Evolutionary conservation across 1,140 invertebrate species (phyloP).

Genomic region (Delia radicum): DNA sequence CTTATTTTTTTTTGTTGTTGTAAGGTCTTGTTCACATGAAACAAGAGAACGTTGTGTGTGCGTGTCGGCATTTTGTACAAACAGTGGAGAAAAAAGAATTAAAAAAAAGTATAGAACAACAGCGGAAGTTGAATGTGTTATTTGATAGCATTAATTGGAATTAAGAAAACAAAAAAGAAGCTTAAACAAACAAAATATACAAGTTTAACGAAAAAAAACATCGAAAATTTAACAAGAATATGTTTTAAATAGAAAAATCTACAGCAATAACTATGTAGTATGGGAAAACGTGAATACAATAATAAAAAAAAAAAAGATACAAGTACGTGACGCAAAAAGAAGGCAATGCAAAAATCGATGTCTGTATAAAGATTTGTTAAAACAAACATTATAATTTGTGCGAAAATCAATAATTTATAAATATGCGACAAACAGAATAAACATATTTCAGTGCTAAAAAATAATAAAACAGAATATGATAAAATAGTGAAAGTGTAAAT

Average conservation of each 20-base stretch:
- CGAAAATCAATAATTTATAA: no score
- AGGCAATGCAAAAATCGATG: no score
- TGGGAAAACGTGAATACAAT: no score
- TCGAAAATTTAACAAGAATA: no score
- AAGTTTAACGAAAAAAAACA: background rate
- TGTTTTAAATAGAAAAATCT: no score
- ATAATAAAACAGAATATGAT: background rate
- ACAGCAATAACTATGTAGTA: no score
- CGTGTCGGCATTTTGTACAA: background rate
- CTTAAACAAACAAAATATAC: background rate
- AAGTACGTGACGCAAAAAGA: no score
- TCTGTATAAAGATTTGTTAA: no score
- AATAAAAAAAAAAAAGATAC: no score
- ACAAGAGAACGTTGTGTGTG: background rate
- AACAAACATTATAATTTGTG: no score
- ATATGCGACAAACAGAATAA: no score
- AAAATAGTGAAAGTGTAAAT: background rate
- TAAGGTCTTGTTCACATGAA: background rate
- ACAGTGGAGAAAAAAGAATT: background rate
- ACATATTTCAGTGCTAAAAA: no score
- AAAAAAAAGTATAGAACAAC: background rate
- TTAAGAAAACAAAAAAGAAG: background rate
- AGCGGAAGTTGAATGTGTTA: background rate
- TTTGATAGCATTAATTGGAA: background rate
- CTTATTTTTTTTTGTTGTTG: background rate